Conservation (phyloP, 2,113 vertebrate species). For the Boleophthalmus pectinirostris region DNA sequence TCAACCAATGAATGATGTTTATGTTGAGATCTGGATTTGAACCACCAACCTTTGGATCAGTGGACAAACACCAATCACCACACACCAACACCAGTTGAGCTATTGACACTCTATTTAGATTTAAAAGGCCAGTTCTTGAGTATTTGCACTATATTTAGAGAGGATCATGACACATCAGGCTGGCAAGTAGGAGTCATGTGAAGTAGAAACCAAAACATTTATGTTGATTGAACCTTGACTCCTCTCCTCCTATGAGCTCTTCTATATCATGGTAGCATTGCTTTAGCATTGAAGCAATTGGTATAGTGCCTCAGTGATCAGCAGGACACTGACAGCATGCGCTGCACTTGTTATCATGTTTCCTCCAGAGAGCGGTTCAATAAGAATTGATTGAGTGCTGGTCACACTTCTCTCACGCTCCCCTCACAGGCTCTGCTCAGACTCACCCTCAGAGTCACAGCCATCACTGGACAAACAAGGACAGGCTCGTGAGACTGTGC, state of each 20-base stretch:
- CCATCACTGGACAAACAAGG: constrained; percentile 30
- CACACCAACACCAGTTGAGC: too few species aligned
- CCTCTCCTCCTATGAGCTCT: too few species aligned
- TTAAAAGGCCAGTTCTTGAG: background rate
- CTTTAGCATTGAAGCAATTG: background rate
- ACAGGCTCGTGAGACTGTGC: constrained; percentile 1
- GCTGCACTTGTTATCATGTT: constrained; percentile 41
- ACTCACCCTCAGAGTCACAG: constrained; percentile 50
- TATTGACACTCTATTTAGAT: background rate
- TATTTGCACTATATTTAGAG: too few species aligned
- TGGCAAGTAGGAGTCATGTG: background rate
- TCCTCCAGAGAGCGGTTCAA: constrained; percentile 48
- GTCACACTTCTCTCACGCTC: constrained; percentile 58
- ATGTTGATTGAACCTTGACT: background rate
- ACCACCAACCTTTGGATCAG: too few species aligned
- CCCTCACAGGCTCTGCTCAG: constrained; percentile 50
- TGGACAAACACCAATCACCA: too few species aligned
- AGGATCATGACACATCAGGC: too few species aligned
- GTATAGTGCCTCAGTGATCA: constrained; percentile 6
- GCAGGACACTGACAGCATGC: constrained; percentile 11
- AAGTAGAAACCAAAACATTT: background rate
- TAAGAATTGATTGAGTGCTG: constrained; percentile 64
- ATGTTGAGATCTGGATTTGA: too few species aligned
- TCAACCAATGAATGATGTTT: too few species aligned
- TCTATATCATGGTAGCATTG: background rate